These are phyloP conservation scores for Seriola aureovittata DNA, from an alignment of 2,113 vertebrate species.

Conservation along the genomic window DNA sequence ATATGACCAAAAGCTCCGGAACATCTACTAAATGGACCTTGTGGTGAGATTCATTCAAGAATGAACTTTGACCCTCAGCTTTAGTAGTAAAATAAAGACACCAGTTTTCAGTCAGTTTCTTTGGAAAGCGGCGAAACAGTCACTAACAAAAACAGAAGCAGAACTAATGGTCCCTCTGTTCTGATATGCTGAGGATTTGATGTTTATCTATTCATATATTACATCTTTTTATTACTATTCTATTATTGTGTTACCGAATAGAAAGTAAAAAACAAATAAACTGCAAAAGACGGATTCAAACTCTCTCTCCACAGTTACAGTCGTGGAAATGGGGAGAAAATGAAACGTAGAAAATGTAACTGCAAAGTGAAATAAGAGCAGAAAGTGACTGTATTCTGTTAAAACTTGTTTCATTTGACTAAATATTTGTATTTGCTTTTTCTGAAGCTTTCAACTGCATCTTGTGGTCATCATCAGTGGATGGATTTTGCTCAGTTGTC, in stretches of 20 bases:
- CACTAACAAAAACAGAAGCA: not conserved
- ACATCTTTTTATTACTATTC: not conserved
- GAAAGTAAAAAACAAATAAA: no score
- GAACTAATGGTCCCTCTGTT: not conserved
- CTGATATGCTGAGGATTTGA: not conserved
- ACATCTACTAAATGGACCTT: not conserved
- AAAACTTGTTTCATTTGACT: not conserved
- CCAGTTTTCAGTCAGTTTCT: not conserved
- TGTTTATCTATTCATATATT: not conserved
- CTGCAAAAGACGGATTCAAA: not conserved
- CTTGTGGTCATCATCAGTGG: not conserved
- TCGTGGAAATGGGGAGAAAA: not conserved
- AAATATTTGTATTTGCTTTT: not conserved
- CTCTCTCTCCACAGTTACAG: not conserved
- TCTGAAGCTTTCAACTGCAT: not conserved
- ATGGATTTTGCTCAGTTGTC: not conserved
- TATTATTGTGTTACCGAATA: no score
- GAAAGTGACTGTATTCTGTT: not conserved
- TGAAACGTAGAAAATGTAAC: not conserved
- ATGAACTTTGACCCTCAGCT: not conserved
- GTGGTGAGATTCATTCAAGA: not conserved
- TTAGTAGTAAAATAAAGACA: not conserved
- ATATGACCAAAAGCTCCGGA: not conserved
- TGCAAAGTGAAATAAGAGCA: not conserved
- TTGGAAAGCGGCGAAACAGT: not conserved